phyloP scores from a whole-genome alignment of 2,797 vertebrate genomes.

The Chromobotia macracanthus region DNA sequence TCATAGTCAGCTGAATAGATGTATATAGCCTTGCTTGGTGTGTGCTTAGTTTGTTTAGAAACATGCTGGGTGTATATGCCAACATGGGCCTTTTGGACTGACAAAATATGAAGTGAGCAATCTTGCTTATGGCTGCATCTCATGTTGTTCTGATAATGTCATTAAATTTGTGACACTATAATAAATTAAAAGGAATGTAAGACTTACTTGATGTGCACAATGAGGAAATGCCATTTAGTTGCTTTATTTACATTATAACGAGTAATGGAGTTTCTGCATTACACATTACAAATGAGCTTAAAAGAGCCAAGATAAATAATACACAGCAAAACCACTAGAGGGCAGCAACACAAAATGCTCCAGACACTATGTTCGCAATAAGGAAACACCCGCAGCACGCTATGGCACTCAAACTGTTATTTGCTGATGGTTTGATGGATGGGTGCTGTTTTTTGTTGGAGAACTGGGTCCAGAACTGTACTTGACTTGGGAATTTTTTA shows the following conservation, averaged over 20 bases:
- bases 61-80: not conserved
- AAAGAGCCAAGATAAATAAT: not conserved
- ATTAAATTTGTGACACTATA: too few relatives aligned
- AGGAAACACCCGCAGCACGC: not conserved
- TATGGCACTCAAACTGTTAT: not conserved
- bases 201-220: not conserved
- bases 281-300: not conserved
- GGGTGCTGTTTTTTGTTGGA: constrained; percentile 44
- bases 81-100: not conserved
- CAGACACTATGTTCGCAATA: not conserved
- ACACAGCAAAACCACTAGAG: constrained; percentile 1
- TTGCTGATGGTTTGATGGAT: not conserved
- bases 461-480: constrained; percentile 53
- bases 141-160: too few relatives aligned
- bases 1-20: too few relatives aligned
- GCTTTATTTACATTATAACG: constrained; percentile 80
- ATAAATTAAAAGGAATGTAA: not conserved
- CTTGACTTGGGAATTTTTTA: constrained; percentile 59
- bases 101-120: constrained; percentile 20
- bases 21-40: not conserved
- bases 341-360: constrained; percentile 2
- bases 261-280: constrained; percentile 61
- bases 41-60: not conserved
- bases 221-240: constrained; percentile 72
- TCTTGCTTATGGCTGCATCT: constrained; percentile 14